These are phyloP conservation scores for Trachelus iudaicus DNA, from an alignment of 2,888 invertebrate genomes.

Conservation along the genomic window DNA sequence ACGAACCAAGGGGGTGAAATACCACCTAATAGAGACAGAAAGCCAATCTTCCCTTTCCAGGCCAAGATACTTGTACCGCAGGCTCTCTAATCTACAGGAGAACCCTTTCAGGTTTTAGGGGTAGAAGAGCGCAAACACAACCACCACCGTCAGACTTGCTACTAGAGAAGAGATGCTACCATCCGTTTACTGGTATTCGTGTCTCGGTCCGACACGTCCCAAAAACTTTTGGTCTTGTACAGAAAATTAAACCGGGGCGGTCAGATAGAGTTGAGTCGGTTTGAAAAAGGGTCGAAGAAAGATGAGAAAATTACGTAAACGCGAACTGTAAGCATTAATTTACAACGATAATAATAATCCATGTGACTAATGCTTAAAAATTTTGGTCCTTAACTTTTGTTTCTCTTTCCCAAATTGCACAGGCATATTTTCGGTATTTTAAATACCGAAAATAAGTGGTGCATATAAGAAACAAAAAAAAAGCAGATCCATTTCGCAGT, in stretches of 20 bases:
- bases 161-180: neutral
- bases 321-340: too few species aligned
- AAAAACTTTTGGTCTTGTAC: neutral
- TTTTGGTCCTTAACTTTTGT: neutral
- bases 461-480: constrained; percentile 1
- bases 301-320: too few species aligned
- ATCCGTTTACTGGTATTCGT: neutral
- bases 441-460: neutral
- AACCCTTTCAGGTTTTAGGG: constrained; percentile 56
- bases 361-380: too few species aligned
- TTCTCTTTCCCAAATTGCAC: neutral
- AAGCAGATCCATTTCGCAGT: constrained; percentile 51
- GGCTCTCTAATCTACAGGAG: constrained; percentile 52
- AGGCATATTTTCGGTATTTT: too few species aligned
- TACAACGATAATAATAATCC: too few species aligned
- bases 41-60: constrained; percentile 44
- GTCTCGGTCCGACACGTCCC: neutral
- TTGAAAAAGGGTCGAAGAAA: too few species aligned
- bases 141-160: neutral
- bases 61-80: constrained; percentile 38
- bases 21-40: constrained; percentile 42
- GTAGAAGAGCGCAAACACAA: constrained; percentile 50
- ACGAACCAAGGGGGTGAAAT: constrained; percentile 14
- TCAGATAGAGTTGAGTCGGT: too few species aligned
- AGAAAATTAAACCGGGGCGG: neutral